Evolutionary conservation across 2,888 invertebrate species (phyloP), one percentile per base, ranked within the genome.

Genomic region (Drosophila melanocephala): DNA sequence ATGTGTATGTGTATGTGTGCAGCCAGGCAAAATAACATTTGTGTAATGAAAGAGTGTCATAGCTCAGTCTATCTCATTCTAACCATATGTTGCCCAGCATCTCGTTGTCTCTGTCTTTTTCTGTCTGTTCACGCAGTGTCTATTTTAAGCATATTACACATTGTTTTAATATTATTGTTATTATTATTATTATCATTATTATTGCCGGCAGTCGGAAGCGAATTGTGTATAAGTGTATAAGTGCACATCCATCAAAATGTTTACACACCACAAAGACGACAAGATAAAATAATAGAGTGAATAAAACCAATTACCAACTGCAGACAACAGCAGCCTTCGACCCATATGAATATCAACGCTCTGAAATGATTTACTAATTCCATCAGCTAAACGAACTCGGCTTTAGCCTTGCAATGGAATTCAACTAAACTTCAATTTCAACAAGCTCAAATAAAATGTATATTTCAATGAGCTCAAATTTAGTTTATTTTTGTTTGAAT

Each of bases 71-170:
- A 28, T 37, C 35, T 39, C 37, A 12, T n/a, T 51, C 37, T 37
- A 50, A 32, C 32, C 35, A 55, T 19, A 35, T 33, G 55, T 16
- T 35, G 10, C 4, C 51, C 35, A 30, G 39, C 55, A 35, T 26
- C 39, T 32, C 33, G 9, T 35, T 32, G 26, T 56, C 37, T 19
- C 51, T 56, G 37, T 50, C 28, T 39, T 10, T 50, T 22, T 32
- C 35, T 28, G 39, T 58, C 61, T 56, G 50, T 50, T 59, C 65
- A 66, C 58, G 56, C 71, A n/a, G 63, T 72, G 78, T 47, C 86
- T 86, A 78, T 88, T 90, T 88, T 76, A 72, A 88, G 90, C 78
- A 86, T 65, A 85, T 83, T 83, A 69, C 33, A 62, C 53, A 65
- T 67, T 62, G 70, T 81, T 70, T 72, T 75, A 72, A 76, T 80